Conservation (phyloP, 2,888 invertebrate species). For the Galeopsomyia nigrocyanea region DNA sequence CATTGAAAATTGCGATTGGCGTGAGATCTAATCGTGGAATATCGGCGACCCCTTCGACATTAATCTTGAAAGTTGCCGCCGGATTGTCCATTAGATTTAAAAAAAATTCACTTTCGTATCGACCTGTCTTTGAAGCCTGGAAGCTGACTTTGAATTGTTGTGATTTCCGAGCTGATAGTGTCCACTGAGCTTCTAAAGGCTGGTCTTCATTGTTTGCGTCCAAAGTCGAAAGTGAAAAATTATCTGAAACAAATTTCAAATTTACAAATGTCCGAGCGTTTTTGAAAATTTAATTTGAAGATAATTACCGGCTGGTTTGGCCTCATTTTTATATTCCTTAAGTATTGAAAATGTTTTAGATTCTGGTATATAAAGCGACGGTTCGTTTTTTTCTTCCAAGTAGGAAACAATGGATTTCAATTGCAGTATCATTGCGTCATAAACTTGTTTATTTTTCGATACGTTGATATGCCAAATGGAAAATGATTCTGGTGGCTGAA, state of each 20-base stretch:
- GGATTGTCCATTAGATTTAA: slow-evolving; percentile 52
- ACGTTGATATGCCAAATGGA: slow-evolving; percentile 55
- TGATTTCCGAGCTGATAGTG: slow-evolving; percentile 56
- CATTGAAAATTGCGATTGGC: slow-evolving; percentile 55
- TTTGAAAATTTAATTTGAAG: too few relatives aligned
- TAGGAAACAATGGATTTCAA: too few relatives aligned
- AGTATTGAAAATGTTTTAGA: too few relatives aligned
- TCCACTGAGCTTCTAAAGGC: slow-evolving; percentile 52
- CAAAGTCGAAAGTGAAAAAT: too few relatives aligned
- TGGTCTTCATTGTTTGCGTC: slow-evolving; percentile 44
- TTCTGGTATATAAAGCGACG: too few relatives aligned
- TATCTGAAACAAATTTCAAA: too few relatives aligned
- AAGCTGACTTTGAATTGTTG: slow-evolving; percentile 56
- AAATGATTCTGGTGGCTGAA: slow-evolving; percentile 42
- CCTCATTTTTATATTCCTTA: too few relatives aligned
- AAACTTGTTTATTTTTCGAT: not conserved
- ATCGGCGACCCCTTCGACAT: slow-evolving; percentile 54
- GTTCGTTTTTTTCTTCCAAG: too few relatives aligned
- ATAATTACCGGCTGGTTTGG: too few relatives aligned
- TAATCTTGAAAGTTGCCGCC: slow-evolving; percentile 50
- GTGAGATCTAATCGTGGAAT: slow-evolving; percentile 57
- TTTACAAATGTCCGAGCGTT: too few relatives aligned
- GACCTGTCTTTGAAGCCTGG: slow-evolving; percentile 53
- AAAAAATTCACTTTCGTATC: slow-evolving; percentile 51
- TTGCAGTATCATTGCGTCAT: too few relatives aligned